Evolutionary conservation across 2,797 vertebrate species (phyloP).

Genomic region (Diceros bicornis): DNA sequence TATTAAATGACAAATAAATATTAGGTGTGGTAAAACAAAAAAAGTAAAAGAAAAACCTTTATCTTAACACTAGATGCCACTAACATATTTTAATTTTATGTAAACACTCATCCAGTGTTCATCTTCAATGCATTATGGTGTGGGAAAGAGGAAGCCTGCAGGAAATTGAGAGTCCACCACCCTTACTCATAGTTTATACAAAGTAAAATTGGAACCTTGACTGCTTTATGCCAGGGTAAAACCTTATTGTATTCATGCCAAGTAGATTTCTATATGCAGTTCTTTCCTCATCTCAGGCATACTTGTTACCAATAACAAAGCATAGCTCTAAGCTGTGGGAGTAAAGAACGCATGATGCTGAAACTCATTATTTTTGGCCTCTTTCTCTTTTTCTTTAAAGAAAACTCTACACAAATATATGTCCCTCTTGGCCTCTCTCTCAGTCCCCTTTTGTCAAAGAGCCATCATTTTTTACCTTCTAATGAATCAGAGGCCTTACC

Average conservation of each 20-base stretch:
- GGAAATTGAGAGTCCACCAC: not conserved
- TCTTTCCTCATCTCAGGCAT: not conserved
- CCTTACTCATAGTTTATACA: not conserved
- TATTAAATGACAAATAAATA: not conserved
- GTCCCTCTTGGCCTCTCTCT: slow-evolving; percentile 50
- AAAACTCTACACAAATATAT: not conserved
- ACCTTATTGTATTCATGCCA: not conserved
- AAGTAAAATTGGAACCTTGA: not conserved
- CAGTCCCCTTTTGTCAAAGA: not conserved
- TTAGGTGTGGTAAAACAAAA: not conserved
- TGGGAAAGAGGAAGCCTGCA: not conserved
- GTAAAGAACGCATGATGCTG: not conserved
- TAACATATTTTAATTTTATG: not conserved
- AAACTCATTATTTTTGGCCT: not conserved
- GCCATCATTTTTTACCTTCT: not conserved
- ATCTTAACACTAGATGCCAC: not conserved
- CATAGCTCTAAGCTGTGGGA: not conserved
- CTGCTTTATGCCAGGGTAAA: not conserved
- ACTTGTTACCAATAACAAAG: not conserved
- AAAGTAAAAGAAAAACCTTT: not conserved
- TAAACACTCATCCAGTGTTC: accelerated
- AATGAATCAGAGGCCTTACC: slow-evolving; percentile 29
- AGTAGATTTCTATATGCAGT: accelerated
- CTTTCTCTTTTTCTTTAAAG: slow-evolving; percentile 24
- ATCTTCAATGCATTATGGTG: not conserved